Evolutionary conservation across 2,888 invertebrate species (phyloP), one percentile per base, ranked within the genome.

Genomic region (Coelopa pilipes): DNA sequence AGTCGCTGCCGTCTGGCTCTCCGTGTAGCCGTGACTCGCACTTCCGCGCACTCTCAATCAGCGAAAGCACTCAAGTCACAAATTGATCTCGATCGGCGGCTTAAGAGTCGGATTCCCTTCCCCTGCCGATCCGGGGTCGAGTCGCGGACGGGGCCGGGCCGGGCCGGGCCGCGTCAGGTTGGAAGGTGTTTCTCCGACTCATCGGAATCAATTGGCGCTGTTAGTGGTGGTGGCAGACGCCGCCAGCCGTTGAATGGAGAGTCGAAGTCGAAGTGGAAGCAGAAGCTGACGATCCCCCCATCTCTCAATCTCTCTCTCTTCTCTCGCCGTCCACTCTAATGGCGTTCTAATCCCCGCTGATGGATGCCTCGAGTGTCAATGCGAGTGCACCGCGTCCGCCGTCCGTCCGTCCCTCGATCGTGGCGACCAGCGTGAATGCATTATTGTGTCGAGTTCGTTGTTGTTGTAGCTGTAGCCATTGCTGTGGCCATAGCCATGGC

Each of bases 11-110:
- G 49, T 49, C 10, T 53, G n/a, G 53, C n/a, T 13, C 53, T 13
- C 53, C 3, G 53, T 69, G 59, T 69, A 69, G 15, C 59, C 10
- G 59, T 69, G 69, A 69, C 69, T 47, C 10, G 69, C 59, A 59
- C 19, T 59, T 69, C 46, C 15, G 9, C 10, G 21, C 17, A 19
- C 34, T 13, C 17, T 9, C 55, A 55, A 49, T 49, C 63, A 63
- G 34, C 66, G 10, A 19, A 47, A 21, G 66, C 66, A 66, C 66
- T 66, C 45, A 66, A 66, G 17, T 9, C 49, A 21, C 50, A 66
- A 66, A 66, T 66, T 66, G 50, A 49, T 66, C 66, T 50, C 66
- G 50, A 66, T 66, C 50, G 50, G 66, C 50, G 50, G 66, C 66
- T 66, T 15, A 66, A 66, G 50, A 34, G 34, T 7, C 2, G 34